phyloP scores from a whole-genome alignment of 2,888 invertebrate species.

The Agrochola lychnidis region DNA sequence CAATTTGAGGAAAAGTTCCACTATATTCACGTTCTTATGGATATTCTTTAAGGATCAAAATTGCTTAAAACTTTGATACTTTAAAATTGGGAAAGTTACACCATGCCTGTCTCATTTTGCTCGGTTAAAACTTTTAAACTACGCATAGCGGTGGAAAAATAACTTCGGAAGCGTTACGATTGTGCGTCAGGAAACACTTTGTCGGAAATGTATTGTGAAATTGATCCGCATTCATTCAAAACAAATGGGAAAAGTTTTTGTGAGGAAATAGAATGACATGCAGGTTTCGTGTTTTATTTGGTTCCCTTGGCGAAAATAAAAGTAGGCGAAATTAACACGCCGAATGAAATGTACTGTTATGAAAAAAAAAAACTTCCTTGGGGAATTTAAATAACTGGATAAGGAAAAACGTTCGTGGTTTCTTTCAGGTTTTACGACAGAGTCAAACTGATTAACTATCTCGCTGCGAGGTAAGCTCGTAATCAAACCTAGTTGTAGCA shows the following conservation, averaged over 20 bases:
- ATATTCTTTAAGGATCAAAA: not conserved
- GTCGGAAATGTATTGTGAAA: slow-evolving; percentile 65
- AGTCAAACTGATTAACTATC: not conserved
- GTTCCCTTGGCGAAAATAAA: not conserved
- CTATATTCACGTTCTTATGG: not conserved
- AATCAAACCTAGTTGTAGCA: too few species aligned
- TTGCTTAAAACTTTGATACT: slow-evolving; percentile 7
- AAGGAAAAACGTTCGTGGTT: not conserved
- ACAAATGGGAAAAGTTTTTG: slow-evolving; percentile 70
- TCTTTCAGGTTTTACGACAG: not conserved
- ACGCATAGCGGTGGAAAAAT: slow-evolving; percentile 12
- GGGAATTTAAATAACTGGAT: not conserved
- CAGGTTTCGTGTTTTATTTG: slow-evolving; percentile 19
- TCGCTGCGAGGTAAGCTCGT: not conserved
- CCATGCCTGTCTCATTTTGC: slow-evolving; percentile 10
- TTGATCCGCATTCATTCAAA: slow-evolving; percentile 63
- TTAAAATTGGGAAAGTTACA: slow-evolving; percentile 41
- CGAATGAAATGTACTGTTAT: not conserved
- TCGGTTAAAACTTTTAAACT: slow-evolving; percentile 52
- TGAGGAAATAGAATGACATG: slow-evolving; percentile 23
- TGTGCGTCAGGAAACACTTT: slow-evolving; percentile 57
- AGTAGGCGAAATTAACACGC: not conserved
- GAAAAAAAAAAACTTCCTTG: not conserved
- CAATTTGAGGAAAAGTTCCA: not conserved
- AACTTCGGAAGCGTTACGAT: slow-evolving; percentile 33